Evolutionary conservation across 2,888 invertebrate genomes (phyloP).

Genomic region (Apamea sordens): DNA sequence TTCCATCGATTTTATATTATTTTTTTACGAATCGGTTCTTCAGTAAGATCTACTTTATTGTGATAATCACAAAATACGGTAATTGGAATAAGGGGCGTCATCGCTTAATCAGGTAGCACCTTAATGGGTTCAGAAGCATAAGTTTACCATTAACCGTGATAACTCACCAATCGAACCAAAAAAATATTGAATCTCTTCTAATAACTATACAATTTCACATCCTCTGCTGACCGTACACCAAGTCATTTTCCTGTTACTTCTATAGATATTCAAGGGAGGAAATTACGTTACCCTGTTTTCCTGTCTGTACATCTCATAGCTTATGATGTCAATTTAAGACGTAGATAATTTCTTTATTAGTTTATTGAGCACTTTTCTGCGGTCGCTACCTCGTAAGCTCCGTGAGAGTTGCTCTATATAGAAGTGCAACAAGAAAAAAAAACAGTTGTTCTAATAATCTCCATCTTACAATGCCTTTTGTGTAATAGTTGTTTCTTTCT

Average conservation of each 20-base stretch:
- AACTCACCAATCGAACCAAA: neutral
- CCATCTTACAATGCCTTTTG: slow-evolving; percentile 14
- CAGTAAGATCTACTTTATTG: too few species aligned
- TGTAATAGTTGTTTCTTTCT: neutral
- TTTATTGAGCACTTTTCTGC: slow-evolving; percentile 19
- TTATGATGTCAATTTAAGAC: neutral
- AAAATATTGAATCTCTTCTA: neutral
- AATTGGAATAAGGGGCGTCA: too few species aligned
- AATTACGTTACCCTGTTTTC: slow-evolving; percentile 19
- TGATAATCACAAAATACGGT: too few species aligned
- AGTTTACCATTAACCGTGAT: too few species aligned
- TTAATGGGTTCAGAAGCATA: too few species aligned
- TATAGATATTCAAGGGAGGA: slow-evolving; percentile 13
- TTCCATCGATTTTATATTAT: too few species aligned
- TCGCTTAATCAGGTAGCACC: too few species aligned
- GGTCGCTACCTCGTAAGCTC: neutral
- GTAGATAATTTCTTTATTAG: neutral
- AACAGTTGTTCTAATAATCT: slow-evolving; percentile 26
- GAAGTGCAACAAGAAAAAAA: slow-evolving; percentile 22
- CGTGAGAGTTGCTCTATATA: slow-evolving; percentile 6
- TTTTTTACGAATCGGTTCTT: too few species aligned
- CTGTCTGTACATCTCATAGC: slow-evolving; percentile 1
- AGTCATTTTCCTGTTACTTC: slow-evolving; percentile 21
- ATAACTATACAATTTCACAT: too few species aligned
- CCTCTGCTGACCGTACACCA: slow-evolving; percentile 26